Base-by-base conservation (phyloP, 30 jellyfish, hydroid and myxozoan genomes). In the Turritopsis rubra region DNA sequence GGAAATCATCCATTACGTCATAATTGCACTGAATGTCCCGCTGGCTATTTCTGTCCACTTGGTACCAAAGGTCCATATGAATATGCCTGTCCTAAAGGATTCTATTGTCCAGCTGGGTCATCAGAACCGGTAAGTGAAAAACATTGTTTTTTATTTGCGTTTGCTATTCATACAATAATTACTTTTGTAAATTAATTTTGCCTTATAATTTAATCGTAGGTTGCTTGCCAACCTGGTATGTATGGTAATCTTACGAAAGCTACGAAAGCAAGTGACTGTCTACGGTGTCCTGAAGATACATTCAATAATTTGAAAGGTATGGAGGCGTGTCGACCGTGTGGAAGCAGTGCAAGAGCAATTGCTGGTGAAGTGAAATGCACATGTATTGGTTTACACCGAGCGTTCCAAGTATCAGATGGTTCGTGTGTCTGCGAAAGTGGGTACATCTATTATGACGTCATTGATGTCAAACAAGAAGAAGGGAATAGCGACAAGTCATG, bases 281-380 rank as follows among this genome's bases (percentile, higher is more conserved):
- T 78, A 5, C 95, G 76, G 0, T 94, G 99, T 66, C 99, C 99
- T 68, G 80, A 19, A 3, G 80, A 89, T 76, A 94, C 99, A 3
- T 94, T 85, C 83, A 94, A 84, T 79, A 74, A 87, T 72, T 19
- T 72, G 52, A 79, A 81, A 25, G 99, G 99, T 16, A 87, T 80
- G 87, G 83, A 54, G 25, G 96, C 97, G 1, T 94, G 99, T 53
- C 89, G 95, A 17, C 99, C 96, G 0, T 94, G 99, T 78, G 99
- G 99, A 25, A 94, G 99, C 89, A 94, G 99, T 80, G 99, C 99
- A 1, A 23, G 25, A 1, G 93, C 99, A 7, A 53, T 75, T 5
- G 28, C 71, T 17, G 96, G 97, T 30, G 83, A 91, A 31, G 65
- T 89, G 24, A 80, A 75, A 65, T 94, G 99, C 71, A 52, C 76